Evolutionary conservation across 2,888 invertebrate species (phyloP), one percentile per base, ranked within the genome.

Genomic region (Eristalis arbustorum): DNA sequence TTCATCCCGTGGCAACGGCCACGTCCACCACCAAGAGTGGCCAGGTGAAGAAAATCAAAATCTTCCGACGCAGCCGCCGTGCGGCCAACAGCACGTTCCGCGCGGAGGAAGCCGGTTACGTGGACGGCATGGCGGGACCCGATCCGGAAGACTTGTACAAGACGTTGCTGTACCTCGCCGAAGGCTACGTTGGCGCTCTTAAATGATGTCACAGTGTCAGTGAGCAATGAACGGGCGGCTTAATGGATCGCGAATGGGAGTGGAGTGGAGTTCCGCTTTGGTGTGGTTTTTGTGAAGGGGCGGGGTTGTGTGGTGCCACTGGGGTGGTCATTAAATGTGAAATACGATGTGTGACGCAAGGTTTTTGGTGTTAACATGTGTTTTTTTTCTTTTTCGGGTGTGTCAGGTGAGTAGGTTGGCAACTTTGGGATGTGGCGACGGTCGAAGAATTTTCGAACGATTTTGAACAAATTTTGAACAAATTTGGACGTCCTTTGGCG

Each of bases 131-230:
- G 88, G 89, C 89, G 13, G 89, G 90, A 77, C 89, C 90, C 25
- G 89, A 91, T 88, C 90, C 91, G 49, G 92, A 93, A 25, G 90
- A 90, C 28, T 90, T 94, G 91, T 93, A 93, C 88, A 89, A 91
- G 56, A 91, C 92, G 22, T 89, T 94, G 73, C 89, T 93, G 81
- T 89, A 90, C 81, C 89, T 93, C 37, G 93, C 94, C 22, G 93
- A 94, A 90, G 93, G 92, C 22, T 94, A 93, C 89, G 92, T 59
- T 59, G 59, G 11, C 14, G 11, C 25, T 25, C 25, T 59, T 59
- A 49, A 49, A 49, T 49, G 49, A 31, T 67, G 66, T 57, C 64
- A 59, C 57, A 67, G 59, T 80, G 68, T 74, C 66, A 67, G 28
- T 31, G 28, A 23, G 23, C 28, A 68, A 34, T 74, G 31, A 63